phyloP scores from a whole-genome alignment of 2,113 vertebrate genomes.

The Burhinus bistriatus region DNA sequence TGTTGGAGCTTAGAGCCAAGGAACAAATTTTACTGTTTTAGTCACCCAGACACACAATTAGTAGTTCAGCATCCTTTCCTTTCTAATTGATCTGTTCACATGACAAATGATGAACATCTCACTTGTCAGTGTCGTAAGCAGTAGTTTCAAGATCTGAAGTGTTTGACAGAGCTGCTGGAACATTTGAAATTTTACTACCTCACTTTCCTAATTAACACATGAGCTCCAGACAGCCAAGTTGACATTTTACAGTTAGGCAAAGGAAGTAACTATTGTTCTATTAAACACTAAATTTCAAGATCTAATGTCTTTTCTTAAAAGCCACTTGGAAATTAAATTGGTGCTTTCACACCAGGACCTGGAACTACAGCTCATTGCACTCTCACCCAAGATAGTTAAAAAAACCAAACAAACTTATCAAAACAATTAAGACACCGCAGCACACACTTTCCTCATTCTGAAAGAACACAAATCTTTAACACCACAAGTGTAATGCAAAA shows the following conservation, averaged over 20 bases:
- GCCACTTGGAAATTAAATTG: neutral
- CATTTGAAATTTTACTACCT: conserved; percentile 59
- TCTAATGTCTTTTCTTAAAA: conserved; percentile 4
- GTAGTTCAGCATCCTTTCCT: conserved; percentile 10
- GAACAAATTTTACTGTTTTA: neutral
- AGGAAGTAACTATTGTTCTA: neutral
- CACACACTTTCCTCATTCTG: neutral
- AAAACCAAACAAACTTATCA: neutral
- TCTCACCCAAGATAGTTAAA: neutral
- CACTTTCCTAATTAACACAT: conserved; percentile 52
- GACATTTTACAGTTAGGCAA: conserved; percentile 12
- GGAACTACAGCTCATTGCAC: neutral
- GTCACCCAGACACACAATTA: conserved; percentile 8
- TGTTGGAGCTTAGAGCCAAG: neutral
- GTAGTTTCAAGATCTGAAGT: conserved; percentile 51
- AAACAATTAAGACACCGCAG: neutral
- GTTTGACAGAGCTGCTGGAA: conserved; percentile 66
- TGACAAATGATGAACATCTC: conserved; percentile 62
- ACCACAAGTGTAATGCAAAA: neutral
- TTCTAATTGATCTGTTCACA: conserved; percentile 52
- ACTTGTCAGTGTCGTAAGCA: conserved; percentile 52
- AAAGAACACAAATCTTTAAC: neutral
- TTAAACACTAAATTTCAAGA: neutral
- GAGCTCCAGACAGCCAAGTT: conserved; percentile 44
- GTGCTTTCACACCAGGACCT: neutral